Evolutionary conservation across 1,140 invertebrate genomes (phyloP), one percentile per base, ranked within the genome.

Genomic region (Ceratina japonica): DNA sequence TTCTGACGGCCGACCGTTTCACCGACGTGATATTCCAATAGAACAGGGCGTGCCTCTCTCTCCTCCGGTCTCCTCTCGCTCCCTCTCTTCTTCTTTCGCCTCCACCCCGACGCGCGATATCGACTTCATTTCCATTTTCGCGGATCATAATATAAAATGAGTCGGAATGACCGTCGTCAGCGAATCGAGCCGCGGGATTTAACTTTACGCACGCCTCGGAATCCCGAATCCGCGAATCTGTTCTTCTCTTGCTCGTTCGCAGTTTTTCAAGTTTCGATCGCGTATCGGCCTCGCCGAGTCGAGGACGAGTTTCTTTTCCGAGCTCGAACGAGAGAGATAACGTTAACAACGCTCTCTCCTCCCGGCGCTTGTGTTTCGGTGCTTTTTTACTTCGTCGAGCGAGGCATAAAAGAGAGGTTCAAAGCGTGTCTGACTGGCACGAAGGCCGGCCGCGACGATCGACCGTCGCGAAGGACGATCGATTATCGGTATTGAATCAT

Each of bases 401-500:
- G 65, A 59, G 52, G 27, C 58, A 70, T 62, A 63, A 71, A 71
- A 16, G n/a, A 70, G 52, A 62, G 37, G n/a, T 5, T 12, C 12
- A 24, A 15, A 61, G 31, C 64, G 24, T 13, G 59, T 77, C 68
- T 22, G 16, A 56, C 31, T 44, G 49, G 24, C 52, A 63, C 59
- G 75, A 77, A 77, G 49, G 59, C 54, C 68, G 59, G 22, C 20
- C 31, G 20, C 31, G 16, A 63, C 65, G 49, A 77, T 72, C 66
- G n/a, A 44, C 59, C 52, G 66, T 54, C 56, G 27, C 1, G 49
- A 77, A 77, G 75, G 75, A 20, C 59, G n/a, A 54, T 72, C 59
- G 44, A 44, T 64, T 56, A 58, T 58, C 15, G 22, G 49, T 27
- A 77, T 77, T 72, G 69, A 77, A 69, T 77, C 68, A 77, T 62